Percentiles rank a stretch among this genome's conserved stretches.
phyloP scores from a whole-genome alignment of 2,113 vertebrate genomes.

The Lophura nycthemera region DNA sequence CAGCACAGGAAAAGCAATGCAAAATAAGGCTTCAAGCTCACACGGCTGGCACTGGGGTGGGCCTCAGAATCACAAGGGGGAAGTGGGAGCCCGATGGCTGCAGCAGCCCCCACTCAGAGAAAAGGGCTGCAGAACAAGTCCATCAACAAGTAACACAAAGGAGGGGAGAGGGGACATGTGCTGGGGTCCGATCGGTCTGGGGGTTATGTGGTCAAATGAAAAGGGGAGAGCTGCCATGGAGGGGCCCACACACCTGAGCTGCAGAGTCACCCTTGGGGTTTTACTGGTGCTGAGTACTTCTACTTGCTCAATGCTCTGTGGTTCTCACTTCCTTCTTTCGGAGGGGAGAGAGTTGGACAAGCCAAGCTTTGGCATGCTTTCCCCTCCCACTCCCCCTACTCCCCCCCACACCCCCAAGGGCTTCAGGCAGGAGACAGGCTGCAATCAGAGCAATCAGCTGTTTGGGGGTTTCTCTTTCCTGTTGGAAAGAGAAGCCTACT shows the following conservation, averaged over 20 bases:
- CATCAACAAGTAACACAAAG: not conserved
- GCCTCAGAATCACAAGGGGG: too few relatives aligned
- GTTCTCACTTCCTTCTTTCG: not conserved
- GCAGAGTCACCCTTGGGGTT: not conserved
- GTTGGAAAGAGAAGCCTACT: not conserved
- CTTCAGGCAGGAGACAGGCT: not conserved
- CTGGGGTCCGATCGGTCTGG: rapidly evolving
- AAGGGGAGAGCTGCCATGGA: not conserved
- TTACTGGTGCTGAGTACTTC: not conserved
- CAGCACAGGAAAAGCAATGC: not conserved
- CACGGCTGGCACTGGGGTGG: too few relatives aligned
- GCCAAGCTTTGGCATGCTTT: not conserved
- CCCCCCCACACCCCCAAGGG: not conserved
- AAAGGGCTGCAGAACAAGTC: too few relatives aligned
- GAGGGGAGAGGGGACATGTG: not conserved
- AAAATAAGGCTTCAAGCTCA: not conserved
- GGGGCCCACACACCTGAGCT: not conserved
- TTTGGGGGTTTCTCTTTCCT: not conserved
- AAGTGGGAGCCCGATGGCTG: too few relatives aligned
- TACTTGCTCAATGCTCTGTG: not conserved
- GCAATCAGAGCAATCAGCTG: not conserved
- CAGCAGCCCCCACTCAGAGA: too few relatives aligned
- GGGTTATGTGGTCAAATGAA: not conserved
- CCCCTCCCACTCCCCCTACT: not conserved
- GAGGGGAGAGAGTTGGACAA: not conserved